A percentile compares a stretch with the other conserved stretches of the same genome.
These are phyloP conservation scores for Dynastes grantii DNA, from an alignment of 2,888 invertebrate genomes.

Conservation along the genomic window DNA sequence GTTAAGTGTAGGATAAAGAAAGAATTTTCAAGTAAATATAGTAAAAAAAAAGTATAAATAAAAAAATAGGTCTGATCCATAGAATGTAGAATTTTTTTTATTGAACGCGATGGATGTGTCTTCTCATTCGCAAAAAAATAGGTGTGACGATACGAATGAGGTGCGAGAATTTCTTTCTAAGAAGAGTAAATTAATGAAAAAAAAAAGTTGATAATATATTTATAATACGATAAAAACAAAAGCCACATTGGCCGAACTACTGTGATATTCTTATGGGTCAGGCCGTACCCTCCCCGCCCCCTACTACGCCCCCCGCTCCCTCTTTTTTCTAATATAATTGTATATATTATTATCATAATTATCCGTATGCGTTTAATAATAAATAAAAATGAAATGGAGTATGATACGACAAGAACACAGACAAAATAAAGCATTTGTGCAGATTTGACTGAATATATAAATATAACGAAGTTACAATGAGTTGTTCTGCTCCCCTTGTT, in stretches of 20 bases:
- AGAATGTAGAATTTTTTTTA: slow-evolving; percentile 67
- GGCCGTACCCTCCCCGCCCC: slow-evolving; percentile 61
- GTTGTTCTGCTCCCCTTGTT: slow-evolving; percentile 19
- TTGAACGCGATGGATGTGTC: slow-evolving; percentile 57
- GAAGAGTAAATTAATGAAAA: slow-evolving; percentile 10
- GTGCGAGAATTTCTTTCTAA: slow-evolving; percentile 39
- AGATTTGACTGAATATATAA: slow-evolving; percentile 39
- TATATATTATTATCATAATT: slow-evolving; percentile 47
- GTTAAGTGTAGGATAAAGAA: slow-evolving; percentile 61
- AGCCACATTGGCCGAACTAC: slow-evolving; percentile 65
- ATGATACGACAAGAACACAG: slow-evolving; percentile 49
- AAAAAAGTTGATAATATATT: slow-evolving; percentile 55
- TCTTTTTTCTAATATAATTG: slow-evolving; percentile 48
- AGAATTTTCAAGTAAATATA: slow-evolving; percentile 35
- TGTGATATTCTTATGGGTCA: slow-evolving; percentile 72
- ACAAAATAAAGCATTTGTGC: slow-evolving; percentile 52
- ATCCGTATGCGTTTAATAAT: slow-evolving; percentile 48
- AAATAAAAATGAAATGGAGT: slow-evolving; percentile 26
- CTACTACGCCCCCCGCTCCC: slow-evolving; percentile 59
- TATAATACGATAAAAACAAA: slow-evolving; percentile 60
- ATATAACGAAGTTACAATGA: slow-evolving; percentile 15
- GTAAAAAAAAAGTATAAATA: slow-evolving; percentile 52
- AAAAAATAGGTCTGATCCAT: slow-evolving; percentile 68
- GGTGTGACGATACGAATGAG: slow-evolving; percentile 53
- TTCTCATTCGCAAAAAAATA: slow-evolving; percentile 54